Base-by-base conservation (phyloP, 2,113 vertebrate species). In the Cepphus grylle region DNA sequence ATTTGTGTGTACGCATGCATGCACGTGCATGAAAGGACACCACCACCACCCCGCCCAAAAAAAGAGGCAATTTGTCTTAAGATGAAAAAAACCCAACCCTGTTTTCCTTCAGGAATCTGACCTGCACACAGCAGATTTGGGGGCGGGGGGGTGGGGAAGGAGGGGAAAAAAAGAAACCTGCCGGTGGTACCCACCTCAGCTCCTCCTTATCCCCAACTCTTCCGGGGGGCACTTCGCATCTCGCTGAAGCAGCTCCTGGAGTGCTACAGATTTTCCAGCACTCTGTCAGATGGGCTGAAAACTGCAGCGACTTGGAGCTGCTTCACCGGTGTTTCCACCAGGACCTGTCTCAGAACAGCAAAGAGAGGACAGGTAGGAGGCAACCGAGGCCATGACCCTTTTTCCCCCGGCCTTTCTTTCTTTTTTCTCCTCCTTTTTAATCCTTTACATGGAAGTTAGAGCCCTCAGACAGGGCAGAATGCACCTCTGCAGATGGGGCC, bases 401-500 rank as follows among this genome's bases (percentile, higher is more conserved):
- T 8, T 17, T 8, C 6, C 1, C 6, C 9, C 16, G 10, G 2
- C 5, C 2, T 3, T 20, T 22, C 21, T 84, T 83, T 72, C 22
- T 69, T 61, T 77, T 53, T 82, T 36, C 34, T 47, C 53, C 76
- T 89, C 62, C 65, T 87, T 90, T 85, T 79, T 70, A 87, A 87
- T 84, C 73, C 66, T 95, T 85, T 95, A 93, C 29, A 49, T 72
- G 87, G 81, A 94, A 96, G 74, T 87, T 73, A 76, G 87, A 96
- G 89, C 84, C 91, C 91, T 87, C 66, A 94, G 43, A 72, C 58
- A 94, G 70, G 77, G 93, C 70, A 92, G 91, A 95, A 94, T 85
- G 91, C 81, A 87, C 58, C 45, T 90, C 95, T 91, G 62, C 47
- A 76, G 32, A 79, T 42, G 58, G 58, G 45, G 42, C 53, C 45